These are phyloP conservation scores for Cyclura pinguis DNA, from an alignment of 2,797 vertebrate genomes.

Conservation along the genomic window DNA sequence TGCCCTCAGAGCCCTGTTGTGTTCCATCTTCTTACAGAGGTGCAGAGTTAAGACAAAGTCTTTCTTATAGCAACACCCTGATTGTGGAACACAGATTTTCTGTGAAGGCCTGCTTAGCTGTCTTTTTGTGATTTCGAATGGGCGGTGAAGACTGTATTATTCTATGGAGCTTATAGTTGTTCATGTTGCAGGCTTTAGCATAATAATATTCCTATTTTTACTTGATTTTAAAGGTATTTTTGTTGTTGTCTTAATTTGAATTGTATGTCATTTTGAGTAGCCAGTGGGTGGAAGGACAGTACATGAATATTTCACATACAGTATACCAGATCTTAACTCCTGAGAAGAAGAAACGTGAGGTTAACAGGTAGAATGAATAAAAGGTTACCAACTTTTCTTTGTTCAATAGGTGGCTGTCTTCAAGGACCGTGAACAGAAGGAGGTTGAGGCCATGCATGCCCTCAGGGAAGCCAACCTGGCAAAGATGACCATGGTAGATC, in stretches of 20 bases:
- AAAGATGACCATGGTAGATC: constrained; percentile 98
- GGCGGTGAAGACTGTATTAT: background rate
- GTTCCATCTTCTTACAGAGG: background rate
- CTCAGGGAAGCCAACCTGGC: constrained; percentile 93
- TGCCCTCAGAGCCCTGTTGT: background rate
- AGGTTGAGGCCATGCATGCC: constrained; percentile 94
- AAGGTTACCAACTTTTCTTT: background rate
- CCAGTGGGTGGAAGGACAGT: too few relatives aligned
- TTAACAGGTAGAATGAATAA: background rate
- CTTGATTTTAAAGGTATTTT: background rate
- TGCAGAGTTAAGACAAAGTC: background rate
- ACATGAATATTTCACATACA: too few relatives aligned
- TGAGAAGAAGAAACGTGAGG: background rate
- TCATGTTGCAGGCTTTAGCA: background rate
- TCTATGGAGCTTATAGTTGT: background rate
- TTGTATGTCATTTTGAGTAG: too few relatives aligned
- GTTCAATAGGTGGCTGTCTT: constrained; percentile 88
- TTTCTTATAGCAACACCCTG: background rate
- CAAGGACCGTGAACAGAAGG: constrained; percentile 95
- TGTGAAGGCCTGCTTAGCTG: background rate
- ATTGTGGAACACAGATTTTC: background rate
- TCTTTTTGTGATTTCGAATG: background rate
- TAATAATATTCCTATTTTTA: background rate
- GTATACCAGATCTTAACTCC: background rate
- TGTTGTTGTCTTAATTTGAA: background rate